phyloP scores from a whole-genome alignment of 2,888 invertebrate genomes.

The Drosophila mettleri region DNA sequence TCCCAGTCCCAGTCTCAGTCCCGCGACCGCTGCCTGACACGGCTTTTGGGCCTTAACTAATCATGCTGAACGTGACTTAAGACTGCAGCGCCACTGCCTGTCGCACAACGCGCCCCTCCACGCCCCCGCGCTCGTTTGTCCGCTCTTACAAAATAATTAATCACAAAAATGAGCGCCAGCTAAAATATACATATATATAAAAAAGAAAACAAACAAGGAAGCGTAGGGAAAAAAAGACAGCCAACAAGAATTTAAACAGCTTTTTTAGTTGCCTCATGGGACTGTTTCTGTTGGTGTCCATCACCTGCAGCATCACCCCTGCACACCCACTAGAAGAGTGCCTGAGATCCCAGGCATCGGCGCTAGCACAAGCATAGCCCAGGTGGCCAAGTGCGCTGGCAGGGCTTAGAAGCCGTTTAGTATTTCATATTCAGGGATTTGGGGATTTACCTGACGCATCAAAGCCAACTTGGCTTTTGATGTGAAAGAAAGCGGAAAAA shows the following conservation, averaged over 20 bases:
- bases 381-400: slow-evolving; percentile 64
- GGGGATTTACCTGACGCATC: slow-evolving; percentile 70
- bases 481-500: slow-evolving; percentile 54
- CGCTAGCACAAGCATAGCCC: slow-evolving; percentile 27
- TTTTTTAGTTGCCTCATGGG: slow-evolving; percentile 78
- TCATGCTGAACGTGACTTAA: slow-evolving; percentile 81
- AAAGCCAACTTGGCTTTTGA: slow-evolving; percentile 73
- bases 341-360: slow-evolving; percentile 27
- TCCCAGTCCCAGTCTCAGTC: slow-evolving; percentile 35
- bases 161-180: slow-evolving; percentile 73
- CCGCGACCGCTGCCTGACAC: slow-evolving; percentile 69
- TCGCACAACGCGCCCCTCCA: slow-evolving; percentile 13
- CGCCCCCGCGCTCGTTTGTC: slow-evolving; percentile 26
- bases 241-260: slow-evolving; percentile 74
- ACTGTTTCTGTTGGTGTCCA: slow-evolving; percentile 58
- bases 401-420: slow-evolving; percentile 74
- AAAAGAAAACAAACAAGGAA: slow-evolving; percentile 24
- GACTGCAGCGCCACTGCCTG: slow-evolving; percentile 46
- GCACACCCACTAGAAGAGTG: slow-evolving; percentile 13
- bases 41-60: slow-evolving; percentile 76
- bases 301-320: slow-evolving; percentile 13
- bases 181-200: slow-evolving; percentile 16
- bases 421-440: slow-evolving; percentile 82
- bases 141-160: slow-evolving; percentile 78
- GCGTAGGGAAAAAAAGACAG: slow-evolving; percentile 31